Base-by-base conservation (phyloP, 1,140 invertebrate species). In the Ephestia elutella region DNA sequence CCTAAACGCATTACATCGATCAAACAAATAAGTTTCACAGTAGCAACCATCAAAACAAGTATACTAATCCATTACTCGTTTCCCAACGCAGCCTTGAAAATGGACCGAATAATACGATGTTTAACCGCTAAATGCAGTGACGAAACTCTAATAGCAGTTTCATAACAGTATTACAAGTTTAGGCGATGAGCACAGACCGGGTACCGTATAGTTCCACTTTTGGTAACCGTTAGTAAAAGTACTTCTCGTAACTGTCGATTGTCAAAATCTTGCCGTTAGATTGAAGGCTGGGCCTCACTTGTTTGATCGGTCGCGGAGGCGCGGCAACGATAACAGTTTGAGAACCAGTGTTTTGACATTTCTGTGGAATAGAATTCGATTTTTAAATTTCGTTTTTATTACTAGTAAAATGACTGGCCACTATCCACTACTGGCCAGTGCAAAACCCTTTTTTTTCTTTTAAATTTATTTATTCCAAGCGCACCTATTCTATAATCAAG, bases 121-220 rank as follows among this genome's bases (percentile, higher is more conserved):
- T 53, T 56, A 63, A 58, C 54, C 49, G 51, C 44, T 48, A 54
- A 71, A 58, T 60, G 60, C 13, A 57, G 63, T 86, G 81, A 86
- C 76, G 78, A 81, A 82, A 85, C 56, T 62, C 62, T 72, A 75
- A 75, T 75, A 76, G 70, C 70, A 69, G 70, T 86, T 83, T 80
- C 81, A 80, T 87, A 87, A 87, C 81, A 82, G 76, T 82, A 82
- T 80, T 83, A 80, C 81, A 58, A 73, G 75, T 81, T 86, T 75
- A 60, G 63, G 61, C 59, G 78, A 81, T 80, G 78, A 75, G 71
- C 66, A 78, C 38, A 87, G 85, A 70, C 69, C 72, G 75, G 66
- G 73, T 88, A 88, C 85, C 85, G 85, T 86, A 84, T 71, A 71
- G 71, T 73, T 77, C 80, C 80, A 81, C 70, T 78, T 86, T 85